These are phyloP conservation scores for Vicugna pacos DNA, from an alignment of 2,113 vertebrate species.

Conservation along the genomic window DNA sequence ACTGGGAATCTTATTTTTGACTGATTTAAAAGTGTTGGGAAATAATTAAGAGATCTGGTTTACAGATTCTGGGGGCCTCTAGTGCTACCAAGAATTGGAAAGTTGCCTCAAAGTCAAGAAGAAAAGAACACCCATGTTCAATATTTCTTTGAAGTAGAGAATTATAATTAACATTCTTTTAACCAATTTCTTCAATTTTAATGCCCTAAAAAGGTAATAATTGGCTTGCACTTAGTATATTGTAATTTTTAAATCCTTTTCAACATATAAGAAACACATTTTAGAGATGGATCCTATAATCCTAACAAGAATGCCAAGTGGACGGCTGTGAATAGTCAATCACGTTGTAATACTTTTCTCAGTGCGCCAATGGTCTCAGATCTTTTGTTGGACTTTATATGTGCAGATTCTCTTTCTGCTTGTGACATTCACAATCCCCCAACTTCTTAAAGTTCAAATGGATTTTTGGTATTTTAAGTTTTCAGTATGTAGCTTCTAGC, in stretches of 20 bases:
- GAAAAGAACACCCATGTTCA: background rate
- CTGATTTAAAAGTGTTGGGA: conserved; percentile 41
- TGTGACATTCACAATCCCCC: background rate
- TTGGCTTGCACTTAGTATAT: background rate
- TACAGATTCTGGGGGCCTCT: background rate
- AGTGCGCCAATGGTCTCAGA: background rate
- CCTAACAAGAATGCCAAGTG: conserved; percentile 17
- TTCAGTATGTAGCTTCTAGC: conserved; percentile 69
- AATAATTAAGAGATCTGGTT: background rate
- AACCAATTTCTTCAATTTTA: background rate
- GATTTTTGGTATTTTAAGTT: conserved; percentile 65
- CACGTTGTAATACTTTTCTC: background rate
- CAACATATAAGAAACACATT: conserved; percentile 35
- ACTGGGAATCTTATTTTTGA: background rate
- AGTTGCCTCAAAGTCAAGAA: background rate
- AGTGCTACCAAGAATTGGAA: conserved; percentile 21
- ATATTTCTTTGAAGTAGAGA: conserved; percentile 27
- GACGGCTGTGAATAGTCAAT: background rate
- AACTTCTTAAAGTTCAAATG: conserved; percentile 57
- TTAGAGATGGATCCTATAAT: conserved; percentile 38
- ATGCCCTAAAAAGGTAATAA: background rate
- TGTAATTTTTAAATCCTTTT: conserved; percentile 57
- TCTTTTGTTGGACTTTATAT: background rate
- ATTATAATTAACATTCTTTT: conserved; percentile 43
- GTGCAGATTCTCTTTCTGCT: conserved; percentile 19